Conservation (phyloP, 2,888 invertebrate species). For the Nezara viridula region DNA sequence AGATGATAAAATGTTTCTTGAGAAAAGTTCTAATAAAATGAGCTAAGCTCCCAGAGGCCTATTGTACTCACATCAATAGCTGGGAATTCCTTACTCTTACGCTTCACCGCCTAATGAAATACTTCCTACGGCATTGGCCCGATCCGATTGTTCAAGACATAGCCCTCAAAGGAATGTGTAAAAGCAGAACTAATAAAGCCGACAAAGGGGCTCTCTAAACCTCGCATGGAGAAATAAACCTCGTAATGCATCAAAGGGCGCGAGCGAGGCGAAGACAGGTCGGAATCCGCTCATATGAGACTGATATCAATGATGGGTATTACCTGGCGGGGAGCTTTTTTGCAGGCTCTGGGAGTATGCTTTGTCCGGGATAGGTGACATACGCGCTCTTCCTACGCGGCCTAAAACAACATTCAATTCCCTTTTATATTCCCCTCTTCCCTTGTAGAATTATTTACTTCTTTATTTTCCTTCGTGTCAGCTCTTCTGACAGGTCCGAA, state of each 20-base stretch:
- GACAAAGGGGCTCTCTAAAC: slow-evolving; percentile 21
- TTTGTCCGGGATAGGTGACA: slow-evolving; percentile 14
- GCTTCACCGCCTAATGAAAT: slow-evolving; percentile 22
- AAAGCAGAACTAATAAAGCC: slow-evolving; percentile 53
- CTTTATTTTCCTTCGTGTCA: slow-evolving; percentile 41
- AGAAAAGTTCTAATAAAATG: background rate
- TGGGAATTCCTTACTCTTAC: slow-evolving; percentile 29
- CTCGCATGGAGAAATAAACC: background rate
- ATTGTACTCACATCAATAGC: background rate
- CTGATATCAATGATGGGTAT: slow-evolving; percentile 38
- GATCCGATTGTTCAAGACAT: background rate
- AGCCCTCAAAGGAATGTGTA: slow-evolving; percentile 33
- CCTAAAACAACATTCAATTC: slow-evolving; percentile 51
- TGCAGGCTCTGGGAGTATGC: background rate
- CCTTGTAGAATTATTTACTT: slow-evolving; percentile 29
- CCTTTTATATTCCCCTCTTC: background rate
- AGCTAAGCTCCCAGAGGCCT: background rate
- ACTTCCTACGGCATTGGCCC: background rate
- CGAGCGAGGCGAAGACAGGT: background rate
- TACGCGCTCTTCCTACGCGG: slow-evolving; percentile 14
- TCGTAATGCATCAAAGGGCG: slow-evolving; percentile 25
- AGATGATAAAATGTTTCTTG: background rate
- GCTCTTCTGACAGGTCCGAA: background rate
- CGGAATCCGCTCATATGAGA: slow-evolving; percentile 27
- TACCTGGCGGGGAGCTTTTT: background rate